Evolutionary conservation across 2,113 vertebrate species (phyloP).

Genomic region (Choloepus hoffmanni): DNA sequence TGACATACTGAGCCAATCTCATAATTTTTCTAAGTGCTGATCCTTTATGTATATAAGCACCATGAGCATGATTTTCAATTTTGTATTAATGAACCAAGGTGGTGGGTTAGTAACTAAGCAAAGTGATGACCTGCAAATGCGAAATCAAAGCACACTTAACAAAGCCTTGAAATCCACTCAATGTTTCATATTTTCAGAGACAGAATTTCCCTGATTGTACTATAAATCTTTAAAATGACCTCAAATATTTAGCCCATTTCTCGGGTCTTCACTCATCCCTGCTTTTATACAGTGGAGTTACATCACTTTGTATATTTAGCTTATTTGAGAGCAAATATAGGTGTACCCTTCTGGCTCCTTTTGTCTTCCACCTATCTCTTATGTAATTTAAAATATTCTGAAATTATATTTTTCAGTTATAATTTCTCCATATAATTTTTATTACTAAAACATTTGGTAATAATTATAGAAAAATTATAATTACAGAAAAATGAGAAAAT

Average conservation of each 20-base stretch:
- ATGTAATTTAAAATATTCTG: conserved; percentile 61
- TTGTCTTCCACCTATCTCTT: conserved; percentile 16
- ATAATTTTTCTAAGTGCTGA: conserved; percentile 29
- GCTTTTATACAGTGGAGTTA: neutral
- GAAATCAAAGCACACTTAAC: neutral
- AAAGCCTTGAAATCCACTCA: conserved; percentile 10
- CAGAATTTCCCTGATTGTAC: neutral
- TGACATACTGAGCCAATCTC: neutral
- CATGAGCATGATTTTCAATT: conserved; percentile 45
- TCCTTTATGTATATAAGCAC: conserved; percentile 12
- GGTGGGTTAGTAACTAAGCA: conserved; percentile 56
- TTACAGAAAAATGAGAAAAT: conserved; percentile 16
- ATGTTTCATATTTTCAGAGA: conserved; percentile 38
- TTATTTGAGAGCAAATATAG: conserved; percentile 53
- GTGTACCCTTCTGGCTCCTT: conserved; percentile 37
- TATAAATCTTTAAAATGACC: conserved; percentile 52
- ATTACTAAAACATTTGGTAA: conserved; percentile 50
- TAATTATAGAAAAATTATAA: conserved; percentile 18
- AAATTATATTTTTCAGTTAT: conserved; percentile 43
- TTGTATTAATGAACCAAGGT: conserved; percentile 55
- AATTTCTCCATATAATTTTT: conserved; percentile 33
- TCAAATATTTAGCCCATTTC: conserved; percentile 47
- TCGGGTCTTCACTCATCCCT: neutral
- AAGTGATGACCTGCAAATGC: conserved; percentile 31
- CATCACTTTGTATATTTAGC: conserved; percentile 30